Evolutionary conservation across 2,113 vertebrate genomes (phyloP).

Genomic region (Vulpes lagopus): DNA sequence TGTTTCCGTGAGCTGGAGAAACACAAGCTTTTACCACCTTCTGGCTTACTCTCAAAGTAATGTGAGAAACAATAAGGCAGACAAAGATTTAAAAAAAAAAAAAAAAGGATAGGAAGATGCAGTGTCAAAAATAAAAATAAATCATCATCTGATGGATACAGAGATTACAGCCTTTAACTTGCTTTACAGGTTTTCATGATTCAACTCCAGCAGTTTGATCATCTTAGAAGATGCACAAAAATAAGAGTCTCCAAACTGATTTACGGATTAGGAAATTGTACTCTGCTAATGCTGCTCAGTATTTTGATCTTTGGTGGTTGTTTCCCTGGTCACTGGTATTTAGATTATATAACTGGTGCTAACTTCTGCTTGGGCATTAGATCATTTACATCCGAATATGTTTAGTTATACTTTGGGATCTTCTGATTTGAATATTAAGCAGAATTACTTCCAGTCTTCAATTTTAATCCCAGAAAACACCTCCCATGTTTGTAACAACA

Average conservation of each 20-base stretch:
- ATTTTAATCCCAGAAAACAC: constrained; percentile 5
- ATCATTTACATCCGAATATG: neutral
- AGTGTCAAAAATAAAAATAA: constrained; percentile 79
- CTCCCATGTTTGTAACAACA: neutral
- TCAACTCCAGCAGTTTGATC: constrained; percentile 38
- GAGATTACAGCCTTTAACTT: constrained; percentile 72
- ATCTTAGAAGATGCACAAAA: neutral
- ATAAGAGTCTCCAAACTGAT: constrained; percentile 17
- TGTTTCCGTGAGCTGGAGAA: constrained; percentile 82
- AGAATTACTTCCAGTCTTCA: neutral
- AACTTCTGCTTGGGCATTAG: constrained; percentile 23
- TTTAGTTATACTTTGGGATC: neutral
- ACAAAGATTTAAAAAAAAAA: constrained; percentile 56
- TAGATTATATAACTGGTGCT: neutral
- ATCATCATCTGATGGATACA: constrained; percentile 67
- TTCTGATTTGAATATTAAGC: neutral
- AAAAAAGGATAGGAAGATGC: constrained; percentile 73
- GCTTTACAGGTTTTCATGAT: constrained; percentile 66
- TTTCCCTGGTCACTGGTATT: neutral
- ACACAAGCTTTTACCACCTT: constrained; percentile 78
- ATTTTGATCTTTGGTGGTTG: neutral
- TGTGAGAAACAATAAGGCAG: constrained; percentile 78
- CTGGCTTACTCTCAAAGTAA: constrained; percentile 81
- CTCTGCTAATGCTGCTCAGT: constrained; percentile 14
- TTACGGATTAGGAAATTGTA: constrained; percentile 8